phyloP scores from a whole-genome alignment of 2,797 vertebrate species.

The Molossus alvarezi region DNA sequence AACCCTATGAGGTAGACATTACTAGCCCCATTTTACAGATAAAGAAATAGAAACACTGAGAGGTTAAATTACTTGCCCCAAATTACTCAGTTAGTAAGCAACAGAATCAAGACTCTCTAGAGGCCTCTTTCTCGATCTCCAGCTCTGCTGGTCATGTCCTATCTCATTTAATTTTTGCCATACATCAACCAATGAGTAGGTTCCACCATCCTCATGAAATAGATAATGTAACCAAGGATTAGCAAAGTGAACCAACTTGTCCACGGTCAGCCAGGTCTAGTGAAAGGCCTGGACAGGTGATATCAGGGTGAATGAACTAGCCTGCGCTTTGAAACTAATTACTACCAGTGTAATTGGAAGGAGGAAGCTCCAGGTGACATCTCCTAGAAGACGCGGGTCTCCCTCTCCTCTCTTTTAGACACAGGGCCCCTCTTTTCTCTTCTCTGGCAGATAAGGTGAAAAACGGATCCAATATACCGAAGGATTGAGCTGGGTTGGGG shows the following conservation, averaged over 20 bases:
- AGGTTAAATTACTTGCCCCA: not conserved
- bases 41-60: not conserved
- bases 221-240: not conserved
- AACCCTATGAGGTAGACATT: not conserved
- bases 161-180: slow-evolving; percentile 8
- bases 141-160: not conserved
- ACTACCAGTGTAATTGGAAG: not conserved
- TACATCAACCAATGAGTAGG: not conserved
- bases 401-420: not conserved
- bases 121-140: not conserved
- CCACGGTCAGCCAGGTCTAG: not conserved
- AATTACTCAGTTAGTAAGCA: not conserved
- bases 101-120: not conserved
- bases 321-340: not conserved
- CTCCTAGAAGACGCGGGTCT: not conserved
- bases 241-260: not conserved
- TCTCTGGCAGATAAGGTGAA: not conserved
- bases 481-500: not conserved
- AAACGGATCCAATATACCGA: not conserved
- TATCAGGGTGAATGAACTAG: not conserved
- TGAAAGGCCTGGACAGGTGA: not conserved
- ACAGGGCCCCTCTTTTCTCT: not conserved
- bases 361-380: not conserved
- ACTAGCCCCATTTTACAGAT: not conserved
- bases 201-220: not conserved